Evolutionary conservation across 2,888 invertebrate species (phyloP).

Genomic region (Drosophila seclusa): DNA sequence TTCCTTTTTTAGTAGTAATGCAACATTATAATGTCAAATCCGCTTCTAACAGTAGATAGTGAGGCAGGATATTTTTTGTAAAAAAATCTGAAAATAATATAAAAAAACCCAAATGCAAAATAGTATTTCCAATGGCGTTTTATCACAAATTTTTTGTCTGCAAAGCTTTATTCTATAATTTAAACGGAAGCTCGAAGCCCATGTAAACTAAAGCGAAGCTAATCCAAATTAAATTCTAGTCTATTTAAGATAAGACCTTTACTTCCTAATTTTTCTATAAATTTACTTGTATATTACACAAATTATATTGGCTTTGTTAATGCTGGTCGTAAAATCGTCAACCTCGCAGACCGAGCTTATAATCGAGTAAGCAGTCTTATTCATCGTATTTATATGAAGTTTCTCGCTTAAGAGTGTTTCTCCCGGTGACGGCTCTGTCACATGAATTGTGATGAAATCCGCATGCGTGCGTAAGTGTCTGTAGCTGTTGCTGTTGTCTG

Average conservation of each 20-base stretch:
- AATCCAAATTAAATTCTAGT: neutral
- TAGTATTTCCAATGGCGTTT: neutral
- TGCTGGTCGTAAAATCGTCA: conserved; percentile 34
- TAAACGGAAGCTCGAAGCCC: neutral
- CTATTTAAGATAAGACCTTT: neutral
- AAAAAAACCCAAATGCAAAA: neutral
- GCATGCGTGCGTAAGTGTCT: conserved; percentile 36
- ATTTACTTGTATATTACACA: conserved; percentile 19
- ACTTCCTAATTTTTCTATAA: conserved; percentile 20
- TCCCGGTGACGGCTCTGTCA: conserved; percentile 21
- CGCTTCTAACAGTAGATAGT: neutral
- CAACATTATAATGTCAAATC: neutral
- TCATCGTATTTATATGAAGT: conserved; percentile 12
- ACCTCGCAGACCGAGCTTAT: conserved; percentile 9
- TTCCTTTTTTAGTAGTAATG: neutral
- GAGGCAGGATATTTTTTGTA: neutral
- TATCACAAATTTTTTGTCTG: neutral
- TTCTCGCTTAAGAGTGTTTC: conserved; percentile 7
- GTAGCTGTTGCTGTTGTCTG: conserved; percentile 40
- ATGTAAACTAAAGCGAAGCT: neutral
- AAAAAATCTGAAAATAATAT: neutral
- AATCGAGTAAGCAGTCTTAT: conserved; percentile 8
- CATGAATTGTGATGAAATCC: conserved; percentile 36
- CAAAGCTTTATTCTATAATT: neutral
- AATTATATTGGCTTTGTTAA: conserved; percentile 47